Percentiles rank a stretch among this genome's conserved stretches.
These are phyloP conservation scores for Nymphalis c-album DNA, from an alignment of 2,888 invertebrate genomes.

Conservation along the genomic window DNA sequence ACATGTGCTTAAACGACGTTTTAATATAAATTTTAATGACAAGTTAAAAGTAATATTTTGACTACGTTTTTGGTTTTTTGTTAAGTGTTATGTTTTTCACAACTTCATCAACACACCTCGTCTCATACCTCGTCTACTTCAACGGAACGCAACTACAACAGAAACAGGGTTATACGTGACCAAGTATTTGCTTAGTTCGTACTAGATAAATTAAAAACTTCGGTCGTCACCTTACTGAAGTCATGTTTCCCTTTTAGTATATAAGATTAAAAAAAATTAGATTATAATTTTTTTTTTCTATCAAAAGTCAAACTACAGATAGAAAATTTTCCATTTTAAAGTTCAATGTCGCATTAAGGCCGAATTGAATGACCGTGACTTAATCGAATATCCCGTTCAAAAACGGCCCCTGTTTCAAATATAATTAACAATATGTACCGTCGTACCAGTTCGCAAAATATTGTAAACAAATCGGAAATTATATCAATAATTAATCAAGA, in stretches of 20 bases:
- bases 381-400: slow-evolving; percentile 25
- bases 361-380: slow-evolving; percentile 22
- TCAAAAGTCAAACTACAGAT: slow-evolving; percentile 64
- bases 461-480: slow-evolving; percentile 11
- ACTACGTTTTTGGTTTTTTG: neutral
- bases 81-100: neutral
- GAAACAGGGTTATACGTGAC: slow-evolving; percentile 57
- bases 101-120: neutral
- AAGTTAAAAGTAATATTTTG: too few relatives aligned
- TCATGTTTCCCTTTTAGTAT: slow-evolving; percentile 34
- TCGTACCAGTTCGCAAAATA: slow-evolving; percentile 34
- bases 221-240: slow-evolving; percentile 33
- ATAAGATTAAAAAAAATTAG: slow-evolving; percentile 39
- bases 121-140: slow-evolving; percentile 32
- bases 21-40: too few relatives aligned
- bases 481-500: neutral
- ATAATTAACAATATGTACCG: slow-evolving; percentile 7
- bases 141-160: slow-evolving; percentile 19
- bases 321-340: slow-evolving; percentile 41
- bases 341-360: slow-evolving; percentile 29
- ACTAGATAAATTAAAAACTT: slow-evolving; percentile 48
- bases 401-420: slow-evolving; percentile 24
- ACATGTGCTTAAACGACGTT: too few relatives aligned
- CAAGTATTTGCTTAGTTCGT: slow-evolving; percentile 67
- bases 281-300: slow-evolving; percentile 48